phyloP scores from a whole-genome alignment of 2,888 invertebrate genomes.

The Nomada flava region DNA sequence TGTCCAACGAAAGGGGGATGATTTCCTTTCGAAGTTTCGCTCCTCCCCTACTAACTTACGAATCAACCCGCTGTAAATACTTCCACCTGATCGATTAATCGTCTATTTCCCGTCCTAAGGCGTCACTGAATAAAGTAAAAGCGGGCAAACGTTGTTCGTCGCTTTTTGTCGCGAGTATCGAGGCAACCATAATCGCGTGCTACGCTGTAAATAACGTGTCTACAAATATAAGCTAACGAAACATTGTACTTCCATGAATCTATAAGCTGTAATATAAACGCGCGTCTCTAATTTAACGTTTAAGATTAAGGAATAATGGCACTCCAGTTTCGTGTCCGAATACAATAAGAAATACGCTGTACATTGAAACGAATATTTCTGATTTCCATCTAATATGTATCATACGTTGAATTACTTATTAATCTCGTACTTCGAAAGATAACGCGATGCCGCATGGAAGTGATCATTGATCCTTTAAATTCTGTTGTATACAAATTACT shows the following conservation, averaged over 20 bases:
- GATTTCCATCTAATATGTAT: constrained; percentile 10
- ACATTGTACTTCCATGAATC: constrained; percentile 72
- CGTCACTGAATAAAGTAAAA: constrained; percentile 30
- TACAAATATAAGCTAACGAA: constrained; percentile 58
- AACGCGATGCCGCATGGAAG: background rate
- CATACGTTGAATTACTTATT: constrained; percentile 23
- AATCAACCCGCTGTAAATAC: constrained; percentile 65
- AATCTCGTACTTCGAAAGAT: constrained; percentile 22
- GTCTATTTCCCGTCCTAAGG: constrained; percentile 59
- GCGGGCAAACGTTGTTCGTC: constrained; percentile 36
- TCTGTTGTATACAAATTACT: constrained; percentile 41
- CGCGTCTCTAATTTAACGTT: constrained; percentile 46
- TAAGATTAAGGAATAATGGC: constrained; percentile 15
- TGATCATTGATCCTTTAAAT: constrained; percentile 3
- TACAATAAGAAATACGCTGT: constrained; percentile 59
- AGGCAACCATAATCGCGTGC: constrained; percentile 43
- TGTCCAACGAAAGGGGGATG: background rate
- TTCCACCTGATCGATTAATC: constrained; percentile 49
- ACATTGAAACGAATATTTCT: constrained; percentile 60
- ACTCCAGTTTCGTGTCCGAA: constrained; percentile 49
- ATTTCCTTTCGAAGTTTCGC: background rate
- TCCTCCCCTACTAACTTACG: constrained; percentile 1
- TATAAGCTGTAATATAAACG: constrained; percentile 73
- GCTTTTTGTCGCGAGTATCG: constrained; percentile 28
- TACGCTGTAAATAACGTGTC: constrained; percentile 61